Conservation (phyloP, 2,797 vertebrate species). For the Artibeus lituratus region DNA sequence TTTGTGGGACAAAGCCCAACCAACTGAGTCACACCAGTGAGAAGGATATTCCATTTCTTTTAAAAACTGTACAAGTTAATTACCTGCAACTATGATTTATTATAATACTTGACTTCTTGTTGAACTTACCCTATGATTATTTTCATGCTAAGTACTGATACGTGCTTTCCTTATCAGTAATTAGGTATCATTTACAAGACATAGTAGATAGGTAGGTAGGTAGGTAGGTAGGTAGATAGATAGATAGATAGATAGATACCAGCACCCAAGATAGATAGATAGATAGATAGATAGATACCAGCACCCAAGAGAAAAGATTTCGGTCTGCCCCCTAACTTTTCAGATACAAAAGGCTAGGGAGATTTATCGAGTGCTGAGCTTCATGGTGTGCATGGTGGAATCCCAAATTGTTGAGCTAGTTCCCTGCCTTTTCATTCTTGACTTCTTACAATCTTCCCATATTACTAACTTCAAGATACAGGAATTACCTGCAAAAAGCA, state of each 20-base stretch:
- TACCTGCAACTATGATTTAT: slow-evolving; percentile 42
- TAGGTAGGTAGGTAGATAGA: no score
- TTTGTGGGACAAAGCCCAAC: no score
- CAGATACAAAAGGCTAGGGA: neutral
- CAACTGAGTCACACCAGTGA: no score
- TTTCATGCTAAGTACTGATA: slow-evolving; percentile 31
- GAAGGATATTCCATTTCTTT: neutral
- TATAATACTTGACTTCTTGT: slow-evolving; percentile 1
- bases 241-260: no score
- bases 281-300: neutral
- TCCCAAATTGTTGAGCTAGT: neutral
- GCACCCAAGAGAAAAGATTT: slow-evolving; percentile 18
- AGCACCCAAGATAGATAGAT: neutral
- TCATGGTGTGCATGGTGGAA: neutral
- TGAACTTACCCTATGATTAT: slow-evolving; percentile 35
- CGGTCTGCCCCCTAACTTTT: neutral
- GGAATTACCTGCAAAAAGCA: slow-evolving; percentile 10
- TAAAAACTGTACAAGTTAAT: slow-evolving; percentile 20
- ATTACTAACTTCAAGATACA: neutral
- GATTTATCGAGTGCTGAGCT: neutral
- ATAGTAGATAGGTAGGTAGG: no score
- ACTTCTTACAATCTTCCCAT: neutral
- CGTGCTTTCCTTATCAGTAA: slow-evolving; percentile 22
- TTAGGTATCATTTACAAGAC: slow-evolving; percentile 28
- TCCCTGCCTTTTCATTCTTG: slow-evolving; percentile 5